phyloP scores from a whole-genome alignment of 35 echinoderm and acorn worm species.

The Patiria miniata region DNA sequence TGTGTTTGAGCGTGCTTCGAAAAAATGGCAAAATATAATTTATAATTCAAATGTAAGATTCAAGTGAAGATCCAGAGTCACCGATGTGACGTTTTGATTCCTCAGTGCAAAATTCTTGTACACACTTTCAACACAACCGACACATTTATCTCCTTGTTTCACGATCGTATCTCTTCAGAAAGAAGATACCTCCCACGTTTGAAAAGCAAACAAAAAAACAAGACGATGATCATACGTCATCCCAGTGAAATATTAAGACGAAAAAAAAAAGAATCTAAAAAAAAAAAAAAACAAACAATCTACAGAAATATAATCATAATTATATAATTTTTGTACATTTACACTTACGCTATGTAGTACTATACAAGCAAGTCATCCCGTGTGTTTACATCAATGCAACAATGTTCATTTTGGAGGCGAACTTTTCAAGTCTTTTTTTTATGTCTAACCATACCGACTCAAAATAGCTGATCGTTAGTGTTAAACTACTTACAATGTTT shows the following conservation, averaged over 20 bases:
- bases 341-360: conserved; percentile 28
- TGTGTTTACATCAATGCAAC: not conserved
- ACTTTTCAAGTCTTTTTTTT: not conserved
- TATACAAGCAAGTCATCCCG: not conserved
- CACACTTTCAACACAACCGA: too few species aligned
- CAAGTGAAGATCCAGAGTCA: too few species aligned
- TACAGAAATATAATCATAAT: conserved; percentile 22
- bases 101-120: too few species aligned
- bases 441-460: not conserved
- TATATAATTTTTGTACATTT: conserved; percentile 5
- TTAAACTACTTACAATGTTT: not conserved
- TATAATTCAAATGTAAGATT: too few species aligned
- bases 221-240: too few species aligned
- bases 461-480: not conserved
- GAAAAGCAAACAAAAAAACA: too few species aligned
- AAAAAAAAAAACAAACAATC: not conserved
- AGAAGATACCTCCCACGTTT: too few species aligned
- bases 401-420: not conserved
- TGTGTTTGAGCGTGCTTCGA: too few species aligned
- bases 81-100: too few species aligned
- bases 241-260: not conserved
- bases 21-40: too few species aligned
- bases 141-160: too few species aligned
- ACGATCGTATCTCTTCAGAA: too few species aligned
- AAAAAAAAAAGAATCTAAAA: conserved; percentile 27